phyloP scores from a whole-genome alignment of 1,140 invertebrate species.

The Drosophila persimilis region DNA sequence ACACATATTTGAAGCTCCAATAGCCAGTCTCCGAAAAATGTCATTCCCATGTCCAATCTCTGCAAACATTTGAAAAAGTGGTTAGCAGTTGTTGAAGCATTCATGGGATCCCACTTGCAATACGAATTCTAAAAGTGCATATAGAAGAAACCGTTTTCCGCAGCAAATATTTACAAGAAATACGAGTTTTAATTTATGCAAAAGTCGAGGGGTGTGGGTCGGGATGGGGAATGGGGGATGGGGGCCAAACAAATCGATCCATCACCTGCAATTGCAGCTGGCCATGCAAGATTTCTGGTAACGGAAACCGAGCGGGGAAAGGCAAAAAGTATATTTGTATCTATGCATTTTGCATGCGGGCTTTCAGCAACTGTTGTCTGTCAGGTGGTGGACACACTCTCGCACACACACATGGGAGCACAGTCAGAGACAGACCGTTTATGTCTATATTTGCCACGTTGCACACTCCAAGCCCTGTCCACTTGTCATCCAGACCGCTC shows the following conservation, averaged over 20 bases:
- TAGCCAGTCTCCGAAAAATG: slow-evolving; percentile 1
- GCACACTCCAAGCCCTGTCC: slow-evolving; percentile 6
- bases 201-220: slow-evolving; percentile 51
- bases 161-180: slow-evolving; percentile 63
- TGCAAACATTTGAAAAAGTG: slow-evolving; percentile 21
- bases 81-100: slow-evolving; percentile 24
- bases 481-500: slow-evolving; percentile 9
- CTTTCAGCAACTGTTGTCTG: slow-evolving; percentile 63
- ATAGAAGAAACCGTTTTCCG: slow-evolving; percentile 42
- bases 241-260: slow-evolving; percentile 50
- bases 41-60: slow-evolving; percentile 7
- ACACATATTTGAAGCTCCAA: neutral
- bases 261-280: slow-evolving; percentile 61
- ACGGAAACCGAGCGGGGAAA: slow-evolving; percentile 8
- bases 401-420: slow-evolving; percentile 30
- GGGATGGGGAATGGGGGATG: slow-evolving; percentile 8
- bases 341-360: slow-evolving; percentile 66
- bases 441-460: slow-evolving; percentile 51
- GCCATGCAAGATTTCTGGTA: slow-evolving; percentile 27
- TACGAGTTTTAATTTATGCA: slow-evolving; percentile 67
- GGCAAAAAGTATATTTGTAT: slow-evolving; percentile 49
- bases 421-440: slow-evolving; percentile 19
- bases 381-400: slow-evolving; percentile 46
- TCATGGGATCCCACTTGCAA: slow-evolving; percentile 34
- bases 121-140: slow-evolving; percentile 29